Percentiles rank a stretch among this genome's conserved stretches.
Conservation (phyloP, 2,888 invertebrate species). For the Meganola albula region DNA sequence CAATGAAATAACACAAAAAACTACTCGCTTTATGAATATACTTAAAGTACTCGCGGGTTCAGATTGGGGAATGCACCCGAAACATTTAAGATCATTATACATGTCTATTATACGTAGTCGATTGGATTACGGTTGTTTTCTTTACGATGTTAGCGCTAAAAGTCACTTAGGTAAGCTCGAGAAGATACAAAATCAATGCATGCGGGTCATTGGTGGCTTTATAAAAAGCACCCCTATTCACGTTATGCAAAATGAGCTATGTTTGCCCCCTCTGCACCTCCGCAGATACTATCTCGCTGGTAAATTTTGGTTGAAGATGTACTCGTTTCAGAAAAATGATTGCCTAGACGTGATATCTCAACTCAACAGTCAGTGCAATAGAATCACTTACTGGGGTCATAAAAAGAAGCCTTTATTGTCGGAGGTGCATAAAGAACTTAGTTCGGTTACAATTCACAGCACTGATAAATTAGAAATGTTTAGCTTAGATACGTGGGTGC, state of each 20-base stretch:
- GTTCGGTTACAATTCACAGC: not conserved
- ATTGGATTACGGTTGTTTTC: not conserved
- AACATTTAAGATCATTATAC: not conserved
- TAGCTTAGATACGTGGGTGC: not conserved
- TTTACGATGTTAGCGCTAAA: not conserved
- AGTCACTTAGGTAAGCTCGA: not conserved
- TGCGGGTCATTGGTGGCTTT: slow-evolving; percentile 1
- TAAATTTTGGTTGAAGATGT: not conserved
- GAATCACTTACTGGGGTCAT: not conserved
- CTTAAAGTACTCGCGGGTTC: not conserved
- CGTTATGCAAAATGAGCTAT: not conserved
- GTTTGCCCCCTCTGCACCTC: not conserved
- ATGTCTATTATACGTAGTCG: not conserved
- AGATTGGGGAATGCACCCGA: not conserved
- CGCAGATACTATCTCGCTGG: not conserved
- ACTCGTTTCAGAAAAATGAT: not conserved
- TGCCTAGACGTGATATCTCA: not conserved
- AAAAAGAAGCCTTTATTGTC: not conserved
- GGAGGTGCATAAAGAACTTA: not conserved
- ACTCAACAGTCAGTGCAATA: not conserved
- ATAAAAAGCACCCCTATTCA: slow-evolving; percentile 3
- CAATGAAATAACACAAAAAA: not conserved
- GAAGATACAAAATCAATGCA: not conserved
- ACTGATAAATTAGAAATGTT: not conserved
- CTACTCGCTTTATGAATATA: not conserved